Conservation (phyloP, 2,888 invertebrate species). For the Apomyelois bistriatella region DNA sequence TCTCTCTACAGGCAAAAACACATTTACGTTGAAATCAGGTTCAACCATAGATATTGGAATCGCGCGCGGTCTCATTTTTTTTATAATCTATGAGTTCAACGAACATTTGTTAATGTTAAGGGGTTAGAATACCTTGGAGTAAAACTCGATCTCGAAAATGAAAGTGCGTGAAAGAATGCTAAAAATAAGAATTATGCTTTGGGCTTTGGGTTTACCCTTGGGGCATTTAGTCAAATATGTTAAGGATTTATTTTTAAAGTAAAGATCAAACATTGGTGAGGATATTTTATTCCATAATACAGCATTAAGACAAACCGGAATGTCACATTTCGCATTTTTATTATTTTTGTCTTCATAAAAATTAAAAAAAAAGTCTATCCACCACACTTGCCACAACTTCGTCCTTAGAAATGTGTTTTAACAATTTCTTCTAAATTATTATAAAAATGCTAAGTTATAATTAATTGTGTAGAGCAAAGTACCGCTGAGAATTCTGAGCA, state of each 20-base stretch:
- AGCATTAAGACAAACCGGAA: constrained; percentile 80
- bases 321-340: constrained; percentile 75
- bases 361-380: constrained; percentile 61
- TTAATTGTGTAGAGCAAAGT: constrained; percentile 76
- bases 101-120: too few species aligned
- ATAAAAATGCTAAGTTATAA: constrained; percentile 80
- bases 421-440: constrained; percentile 77
- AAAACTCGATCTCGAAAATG: too few species aligned
- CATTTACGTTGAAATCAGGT: too few species aligned
- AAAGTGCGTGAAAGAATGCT: too few species aligned
- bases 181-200: too few species aligned
- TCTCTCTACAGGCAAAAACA: too few species aligned
- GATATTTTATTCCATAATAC: constrained; percentile 81
- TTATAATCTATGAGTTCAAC: too few species aligned
- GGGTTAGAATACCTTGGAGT: too few species aligned
- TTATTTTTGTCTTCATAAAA: constrained; percentile 68
- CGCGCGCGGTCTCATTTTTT: too few species aligned
- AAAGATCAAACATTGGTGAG: constrained; percentile 71
- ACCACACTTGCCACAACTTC: constrained; percentile 66
- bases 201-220: too few species aligned
- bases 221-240: background rate
- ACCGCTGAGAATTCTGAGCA: constrained; percentile 68
- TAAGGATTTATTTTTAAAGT: constrained; percentile 30
- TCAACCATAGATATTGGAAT: too few species aligned
- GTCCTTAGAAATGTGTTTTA: constrained; percentile 58